Evolutionary conservation across 2,113 vertebrate genomes (phyloP).

Genomic region (Melanotaenia duboulayi): DNA sequence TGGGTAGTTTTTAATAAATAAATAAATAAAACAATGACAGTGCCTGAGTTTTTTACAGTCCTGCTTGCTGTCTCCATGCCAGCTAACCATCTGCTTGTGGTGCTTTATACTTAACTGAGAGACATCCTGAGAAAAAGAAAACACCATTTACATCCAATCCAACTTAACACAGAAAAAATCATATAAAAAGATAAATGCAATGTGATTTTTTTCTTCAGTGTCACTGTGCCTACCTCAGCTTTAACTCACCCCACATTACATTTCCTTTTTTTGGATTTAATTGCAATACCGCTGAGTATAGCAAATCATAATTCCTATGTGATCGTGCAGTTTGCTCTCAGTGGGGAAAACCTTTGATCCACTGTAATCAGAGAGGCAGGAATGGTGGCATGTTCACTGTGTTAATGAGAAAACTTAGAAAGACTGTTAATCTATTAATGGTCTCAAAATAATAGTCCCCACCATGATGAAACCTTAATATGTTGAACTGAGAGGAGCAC

Average conservation of each 20-base stretch:
- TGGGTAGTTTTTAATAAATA: neutral
- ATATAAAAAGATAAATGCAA: neutral
- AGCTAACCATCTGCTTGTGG: neutral
- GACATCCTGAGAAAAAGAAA: neutral
- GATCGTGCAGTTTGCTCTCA: conserved; percentile 30
- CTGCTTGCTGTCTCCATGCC: neutral
- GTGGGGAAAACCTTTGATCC: conserved; percentile 30
- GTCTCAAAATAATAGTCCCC: conserved; percentile 33
- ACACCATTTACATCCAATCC: neutral
- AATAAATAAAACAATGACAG: neutral
- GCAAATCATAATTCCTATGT: conserved; percentile 15
- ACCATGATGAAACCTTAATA: conserved; percentile 55
- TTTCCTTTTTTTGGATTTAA: conserved; percentile 10
- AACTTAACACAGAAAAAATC: conserved; percentile 3
- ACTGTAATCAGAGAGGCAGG: conserved; percentile 42
- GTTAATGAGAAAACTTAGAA: conserved; percentile 40
- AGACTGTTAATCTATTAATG: conserved; percentile 60
- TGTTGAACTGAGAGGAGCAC: conserved; percentile 51
- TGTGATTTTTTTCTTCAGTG: neutral
- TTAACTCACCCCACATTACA: neutral
- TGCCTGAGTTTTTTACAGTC: neutral
- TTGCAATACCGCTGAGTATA: conserved; percentile 3
- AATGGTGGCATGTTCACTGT: conserved; percentile 31
- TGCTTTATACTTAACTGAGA: neutral
- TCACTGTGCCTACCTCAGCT: neutral